These are phyloP conservation scores for Sylvia atricapilla DNA, from an alignment of 2,113 vertebrate species.

Conservation along the genomic window DNA sequence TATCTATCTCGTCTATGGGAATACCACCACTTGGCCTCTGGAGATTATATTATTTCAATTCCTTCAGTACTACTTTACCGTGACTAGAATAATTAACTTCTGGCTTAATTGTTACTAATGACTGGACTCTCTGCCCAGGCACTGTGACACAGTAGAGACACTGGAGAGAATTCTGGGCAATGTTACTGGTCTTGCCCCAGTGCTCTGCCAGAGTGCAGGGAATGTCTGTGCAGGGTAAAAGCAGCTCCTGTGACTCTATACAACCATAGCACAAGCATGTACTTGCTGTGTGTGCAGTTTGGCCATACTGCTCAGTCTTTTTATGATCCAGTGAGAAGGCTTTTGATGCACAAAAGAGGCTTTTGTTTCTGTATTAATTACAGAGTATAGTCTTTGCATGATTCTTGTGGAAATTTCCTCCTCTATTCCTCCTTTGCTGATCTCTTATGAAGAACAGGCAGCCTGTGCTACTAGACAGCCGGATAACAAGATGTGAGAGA, in stretches of 20 bases:
- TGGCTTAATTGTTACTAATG: background rate
- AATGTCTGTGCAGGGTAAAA: background rate
- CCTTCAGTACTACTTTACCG: background rate
- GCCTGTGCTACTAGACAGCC: background rate
- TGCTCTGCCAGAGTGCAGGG: background rate
- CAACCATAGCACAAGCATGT: rapidly evolving
- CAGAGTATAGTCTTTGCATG: background rate
- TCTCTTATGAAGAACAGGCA: background rate
- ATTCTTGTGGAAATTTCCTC: background rate
- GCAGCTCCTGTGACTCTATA: background rate
- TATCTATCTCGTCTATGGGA: background rate
- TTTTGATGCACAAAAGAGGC: background rate
- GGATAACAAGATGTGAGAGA: background rate
- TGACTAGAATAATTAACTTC: background rate
- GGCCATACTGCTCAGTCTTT: background rate
- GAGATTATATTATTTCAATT: background rate
- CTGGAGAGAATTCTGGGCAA: background rate
- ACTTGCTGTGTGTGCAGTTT: background rate
- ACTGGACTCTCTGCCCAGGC: background rate
- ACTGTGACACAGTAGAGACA: background rate
- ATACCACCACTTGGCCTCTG: background rate
- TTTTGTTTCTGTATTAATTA: background rate
- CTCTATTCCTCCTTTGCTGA: background rate
- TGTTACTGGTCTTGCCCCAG: background rate
- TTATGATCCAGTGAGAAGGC: background rate